Conservation (phyloP, 2,113 vertebrate genomes). For the Melospiza melodia region DNA sequence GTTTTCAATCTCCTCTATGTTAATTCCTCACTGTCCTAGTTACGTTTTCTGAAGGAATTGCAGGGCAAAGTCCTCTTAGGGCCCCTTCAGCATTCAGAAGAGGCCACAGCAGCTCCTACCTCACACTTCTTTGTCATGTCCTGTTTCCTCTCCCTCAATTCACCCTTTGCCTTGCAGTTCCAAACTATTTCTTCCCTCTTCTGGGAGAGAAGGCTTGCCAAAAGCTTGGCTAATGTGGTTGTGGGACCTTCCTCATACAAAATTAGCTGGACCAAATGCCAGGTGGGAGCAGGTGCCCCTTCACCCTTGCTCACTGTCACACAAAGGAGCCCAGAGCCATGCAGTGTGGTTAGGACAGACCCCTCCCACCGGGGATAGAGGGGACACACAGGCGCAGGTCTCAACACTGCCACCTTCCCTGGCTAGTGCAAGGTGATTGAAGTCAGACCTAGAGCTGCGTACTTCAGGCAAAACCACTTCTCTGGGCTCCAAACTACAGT, state of each 20-base stretch:
- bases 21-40: not conserved
- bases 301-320: not conserved
- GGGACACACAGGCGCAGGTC: not conserved
- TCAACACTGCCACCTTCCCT: not conserved
- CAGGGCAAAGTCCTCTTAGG: not conserved
- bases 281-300: not conserved
- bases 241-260: not conserved
- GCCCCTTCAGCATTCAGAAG: not conserved
- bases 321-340: not conserved
- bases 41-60: not conserved
- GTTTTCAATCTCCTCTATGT: not conserved
- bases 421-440: not conserved
- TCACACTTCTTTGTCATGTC: not conserved
- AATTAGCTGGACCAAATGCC: not conserved
- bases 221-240: not conserved
- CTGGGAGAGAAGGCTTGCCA: not conserved
- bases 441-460: not conserved
- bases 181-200: not conserved
- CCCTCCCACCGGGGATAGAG: not conserved
- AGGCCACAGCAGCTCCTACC: not conserved
- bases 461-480: not conserved
- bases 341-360: not conserved
- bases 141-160: not conserved
- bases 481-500: not conserved
- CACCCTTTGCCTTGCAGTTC: not conserved